Conservation (phyloP, 1,140 invertebrate genomes). For the Mamestra configurata region DNA sequence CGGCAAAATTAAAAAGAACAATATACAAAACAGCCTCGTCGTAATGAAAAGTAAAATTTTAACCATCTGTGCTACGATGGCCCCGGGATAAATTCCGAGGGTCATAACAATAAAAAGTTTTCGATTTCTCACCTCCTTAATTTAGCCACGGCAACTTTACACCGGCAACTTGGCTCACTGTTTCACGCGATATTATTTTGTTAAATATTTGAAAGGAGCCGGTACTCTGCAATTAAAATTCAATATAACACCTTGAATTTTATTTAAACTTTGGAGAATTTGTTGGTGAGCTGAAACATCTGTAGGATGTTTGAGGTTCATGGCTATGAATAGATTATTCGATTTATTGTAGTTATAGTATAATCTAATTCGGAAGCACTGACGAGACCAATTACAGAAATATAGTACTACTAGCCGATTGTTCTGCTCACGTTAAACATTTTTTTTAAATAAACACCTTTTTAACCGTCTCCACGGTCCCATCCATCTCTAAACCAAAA, state of each 20-base stretch:
- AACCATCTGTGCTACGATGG: constrained; percentile 57
- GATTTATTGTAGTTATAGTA: not conserved
- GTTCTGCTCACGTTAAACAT: too few relatives aligned
- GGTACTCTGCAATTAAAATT: constrained; percentile 36
- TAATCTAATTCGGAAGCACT: too few relatives aligned
- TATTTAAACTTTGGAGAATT: constrained; percentile 6
- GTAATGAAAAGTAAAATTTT: constrained; percentile 64
- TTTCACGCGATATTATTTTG: constrained; percentile 33
- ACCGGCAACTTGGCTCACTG: constrained; percentile 37
- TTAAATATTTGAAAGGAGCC: constrained; percentile 45
- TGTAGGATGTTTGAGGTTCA: not conserved
- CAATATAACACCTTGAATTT: constrained; percentile 39
- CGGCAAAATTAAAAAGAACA: constrained; percentile 19
- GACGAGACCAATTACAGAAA: too few relatives aligned
- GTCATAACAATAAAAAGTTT: constrained; percentile 67
- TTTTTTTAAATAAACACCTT: too few relatives aligned
- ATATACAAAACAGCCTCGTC: constrained; percentile 11
- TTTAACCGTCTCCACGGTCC: too few relatives aligned
- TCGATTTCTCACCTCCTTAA: constrained; percentile 62
- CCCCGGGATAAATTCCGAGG: constrained; percentile 56
- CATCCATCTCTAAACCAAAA: too few relatives aligned
- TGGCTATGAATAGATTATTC: not conserved
- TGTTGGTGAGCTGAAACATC: constrained; percentile 6
- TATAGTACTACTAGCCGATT: too few relatives aligned
- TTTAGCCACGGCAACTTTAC: constrained; percentile 51